A percentile compares a stretch with the other conserved stretches of the same genome.
Conservation (phyloP, 2,888 invertebrate genomes). For the Andrena trimmerana region DNA sequence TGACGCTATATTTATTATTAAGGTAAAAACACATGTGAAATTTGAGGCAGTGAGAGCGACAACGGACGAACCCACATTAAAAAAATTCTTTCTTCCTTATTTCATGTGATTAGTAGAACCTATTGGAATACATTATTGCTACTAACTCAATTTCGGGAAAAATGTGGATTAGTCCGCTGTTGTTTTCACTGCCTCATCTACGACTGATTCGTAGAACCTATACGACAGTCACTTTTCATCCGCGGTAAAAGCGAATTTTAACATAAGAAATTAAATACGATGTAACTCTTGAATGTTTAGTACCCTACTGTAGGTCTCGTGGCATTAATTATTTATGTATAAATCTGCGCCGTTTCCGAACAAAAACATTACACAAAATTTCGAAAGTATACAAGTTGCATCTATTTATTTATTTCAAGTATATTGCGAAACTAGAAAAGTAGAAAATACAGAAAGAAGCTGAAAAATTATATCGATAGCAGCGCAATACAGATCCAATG, state of each 20-base stretch:
- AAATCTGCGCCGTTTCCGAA: neutral
- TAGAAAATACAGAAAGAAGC: neutral
- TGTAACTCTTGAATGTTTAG: neutral
- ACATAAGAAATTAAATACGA: neutral
- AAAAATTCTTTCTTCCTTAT: no score
- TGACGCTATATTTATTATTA: slow-evolving; percentile 19
- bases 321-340: neutral
- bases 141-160: no score
- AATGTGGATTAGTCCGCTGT: no score
- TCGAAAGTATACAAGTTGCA: neutral
- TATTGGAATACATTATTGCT: no score
- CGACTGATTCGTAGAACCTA: neutral
- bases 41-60: neutral
- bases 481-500: neutral
- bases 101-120: no score
- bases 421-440: neutral
- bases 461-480: neutral
- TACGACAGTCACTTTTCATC: no score
- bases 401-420: slow-evolving; percentile 2
- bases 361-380: neutral
- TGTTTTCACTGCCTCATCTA: no score
- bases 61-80: no score
- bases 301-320: neutral
- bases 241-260: neutral
- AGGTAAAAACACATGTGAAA: neutral